phyloP scores from a whole-genome alignment of 2,113 vertebrate genomes.

The Dermatemys mawii region DNA sequence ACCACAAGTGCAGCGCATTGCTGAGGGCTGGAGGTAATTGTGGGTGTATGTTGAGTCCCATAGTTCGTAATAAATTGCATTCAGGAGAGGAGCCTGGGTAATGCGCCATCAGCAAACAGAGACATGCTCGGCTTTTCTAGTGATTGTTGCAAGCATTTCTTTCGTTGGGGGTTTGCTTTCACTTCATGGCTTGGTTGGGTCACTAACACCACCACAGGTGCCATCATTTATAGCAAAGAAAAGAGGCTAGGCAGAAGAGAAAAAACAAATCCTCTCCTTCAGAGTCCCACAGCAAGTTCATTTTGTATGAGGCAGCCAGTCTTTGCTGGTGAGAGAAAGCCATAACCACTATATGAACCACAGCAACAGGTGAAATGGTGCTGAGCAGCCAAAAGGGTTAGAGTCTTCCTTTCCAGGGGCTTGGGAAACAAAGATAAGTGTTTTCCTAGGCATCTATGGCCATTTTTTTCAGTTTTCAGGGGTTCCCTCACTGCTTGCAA shows the following conservation, averaged over 20 bases:
- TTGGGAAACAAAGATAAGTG: too few relatives aligned
- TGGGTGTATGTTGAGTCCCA: background rate
- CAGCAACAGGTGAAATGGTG: background rate
- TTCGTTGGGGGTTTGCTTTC: background rate
- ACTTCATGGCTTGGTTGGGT: rapidly evolving
- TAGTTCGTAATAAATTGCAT: background rate
- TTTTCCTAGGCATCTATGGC: background rate
- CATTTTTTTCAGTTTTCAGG: background rate
- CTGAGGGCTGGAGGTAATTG: background rate
- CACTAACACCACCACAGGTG: background rate
- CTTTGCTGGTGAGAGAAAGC: background rate
- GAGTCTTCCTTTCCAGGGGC: too few relatives aligned
- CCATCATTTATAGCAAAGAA: background rate
- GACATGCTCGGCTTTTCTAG: rapidly evolving
- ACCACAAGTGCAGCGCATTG: background rate
- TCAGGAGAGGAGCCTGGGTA: background rate
- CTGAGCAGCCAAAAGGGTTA: background rate
- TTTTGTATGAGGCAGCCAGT: background rate
- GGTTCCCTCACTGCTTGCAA: background rate
- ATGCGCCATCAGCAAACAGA: background rate
- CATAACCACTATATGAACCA: background rate
- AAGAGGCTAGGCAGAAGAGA: background rate
- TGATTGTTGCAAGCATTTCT: background rate
- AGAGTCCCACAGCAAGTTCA: background rate
- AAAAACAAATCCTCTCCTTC: background rate